Evolutionary conservation across 2,797 vertebrate genomes (phyloP).

Genomic region (Halcyon badia): DNA sequence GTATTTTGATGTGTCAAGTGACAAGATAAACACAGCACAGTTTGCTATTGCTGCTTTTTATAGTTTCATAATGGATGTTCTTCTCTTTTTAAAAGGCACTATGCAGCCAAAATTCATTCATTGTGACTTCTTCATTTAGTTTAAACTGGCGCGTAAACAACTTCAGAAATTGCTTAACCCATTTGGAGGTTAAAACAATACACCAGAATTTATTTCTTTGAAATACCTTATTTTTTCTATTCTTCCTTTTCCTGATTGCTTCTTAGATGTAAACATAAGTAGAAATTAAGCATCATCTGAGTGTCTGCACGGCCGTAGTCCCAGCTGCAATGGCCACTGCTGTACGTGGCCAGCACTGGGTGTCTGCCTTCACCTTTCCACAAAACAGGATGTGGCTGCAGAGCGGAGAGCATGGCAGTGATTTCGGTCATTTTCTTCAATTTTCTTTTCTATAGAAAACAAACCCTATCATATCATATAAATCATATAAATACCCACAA

Average conservation of each 20-base stretch:
- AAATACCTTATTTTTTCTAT: background rate
- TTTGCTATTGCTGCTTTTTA: constrained; percentile 39
- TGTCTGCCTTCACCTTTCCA: rapidly evolving
- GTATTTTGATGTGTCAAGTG: constrained; percentile 40
- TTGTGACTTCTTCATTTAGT: background rate
- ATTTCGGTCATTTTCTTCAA: no score
- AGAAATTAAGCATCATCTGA: background rate
- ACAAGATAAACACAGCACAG: constrained; percentile 15
- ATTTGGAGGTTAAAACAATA: background rate
- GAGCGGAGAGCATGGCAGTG: background rate
- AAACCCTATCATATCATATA: no score
- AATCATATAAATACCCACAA: background rate
- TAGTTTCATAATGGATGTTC: background rate
- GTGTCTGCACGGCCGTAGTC: rapidly evolving
- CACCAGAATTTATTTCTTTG: background rate
- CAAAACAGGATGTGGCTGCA: background rate
- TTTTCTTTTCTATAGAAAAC: background rate
- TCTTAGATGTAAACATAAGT: background rate
- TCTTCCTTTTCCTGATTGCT: background rate
- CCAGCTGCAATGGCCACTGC: background rate
- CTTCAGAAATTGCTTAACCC: background rate
- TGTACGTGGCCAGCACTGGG: background rate
- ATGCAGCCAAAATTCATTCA: constrained; percentile 4
- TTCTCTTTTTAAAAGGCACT: background rate
- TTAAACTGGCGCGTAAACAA: background rate